These are phyloP conservation scores for Sminthopsis crassicaudata DNA, from an alignment of 2,113 vertebrate species.

Conservation along the genomic window DNA sequence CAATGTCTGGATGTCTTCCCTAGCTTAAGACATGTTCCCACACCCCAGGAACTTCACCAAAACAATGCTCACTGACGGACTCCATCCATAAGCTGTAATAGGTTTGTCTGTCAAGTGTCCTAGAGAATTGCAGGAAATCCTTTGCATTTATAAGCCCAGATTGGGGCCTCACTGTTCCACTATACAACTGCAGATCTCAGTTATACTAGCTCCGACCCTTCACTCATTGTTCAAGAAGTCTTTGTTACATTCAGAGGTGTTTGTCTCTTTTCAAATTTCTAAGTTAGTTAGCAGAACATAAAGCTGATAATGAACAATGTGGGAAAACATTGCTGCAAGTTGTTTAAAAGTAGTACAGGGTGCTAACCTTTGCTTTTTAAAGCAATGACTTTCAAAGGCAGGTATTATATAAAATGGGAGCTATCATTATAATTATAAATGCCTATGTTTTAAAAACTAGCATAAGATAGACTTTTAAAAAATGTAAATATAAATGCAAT, in stretches of 20 bases:
- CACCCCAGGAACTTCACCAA: constrained; percentile 63
- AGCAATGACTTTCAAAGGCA: neutral
- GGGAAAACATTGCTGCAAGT: neutral
- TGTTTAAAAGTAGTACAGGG: neutral
- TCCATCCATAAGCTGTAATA: constrained; percentile 52
- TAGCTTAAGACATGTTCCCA: constrained; percentile 63
- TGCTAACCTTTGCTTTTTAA: neutral
- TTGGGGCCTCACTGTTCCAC: neutral
- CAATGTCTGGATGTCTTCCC: neutral
- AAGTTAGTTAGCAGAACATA: neutral
- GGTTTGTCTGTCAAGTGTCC: constrained; percentile 50
- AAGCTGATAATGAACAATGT: neutral
- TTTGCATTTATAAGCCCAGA: constrained; percentile 52
- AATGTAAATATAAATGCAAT: neutral
- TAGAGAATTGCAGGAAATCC: constrained; percentile 78
- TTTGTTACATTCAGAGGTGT: neutral
- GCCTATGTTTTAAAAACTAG: neutral
- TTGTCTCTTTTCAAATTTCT: neutral
- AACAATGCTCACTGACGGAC: constrained; percentile 73
- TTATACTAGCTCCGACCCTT: neutral
- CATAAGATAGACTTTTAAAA: neutral
- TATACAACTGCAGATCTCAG: neutral
- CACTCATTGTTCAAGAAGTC: neutral
- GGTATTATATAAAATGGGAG: neutral
- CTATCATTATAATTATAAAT: neutral